Evolutionary conservation across 2,113 vertebrate species (phyloP).

Genomic region (Pseudorhombus dupliciocellatus): DNA sequence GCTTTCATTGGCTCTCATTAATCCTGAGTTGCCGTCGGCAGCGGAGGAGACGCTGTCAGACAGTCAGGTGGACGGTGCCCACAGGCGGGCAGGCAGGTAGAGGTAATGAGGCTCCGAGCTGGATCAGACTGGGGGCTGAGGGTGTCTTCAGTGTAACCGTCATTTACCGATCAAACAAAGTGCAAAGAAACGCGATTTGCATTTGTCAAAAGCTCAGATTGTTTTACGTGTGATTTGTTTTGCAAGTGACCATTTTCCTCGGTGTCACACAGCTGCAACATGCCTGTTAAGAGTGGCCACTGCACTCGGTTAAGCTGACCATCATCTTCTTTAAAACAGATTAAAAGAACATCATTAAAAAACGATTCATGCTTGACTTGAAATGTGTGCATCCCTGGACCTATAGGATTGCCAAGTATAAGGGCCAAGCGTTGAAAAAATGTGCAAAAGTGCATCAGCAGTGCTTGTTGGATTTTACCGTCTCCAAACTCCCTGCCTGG

Average conservation of each 20-base stretch:
- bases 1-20: slow-evolving; percentile 68
- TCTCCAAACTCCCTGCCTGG: not conserved
- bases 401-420: not conserved
- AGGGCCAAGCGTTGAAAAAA: not conserved
- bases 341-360: not conserved
- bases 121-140: slow-evolving; percentile 13
- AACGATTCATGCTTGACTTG: not conserved
- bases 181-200: no score
- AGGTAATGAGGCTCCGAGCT: slow-evolving; percentile 44
- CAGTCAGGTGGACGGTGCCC: slow-evolving; percentile 36
- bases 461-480: not conserved
- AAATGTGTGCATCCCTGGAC: not conserved
- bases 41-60: slow-evolving; percentile 52
- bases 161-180: no score
- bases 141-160: no score
- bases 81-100: slow-evolving; percentile 43
- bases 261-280: no score
- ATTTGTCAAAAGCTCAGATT: no score
- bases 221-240: no score
- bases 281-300: no score
- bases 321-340: no score
- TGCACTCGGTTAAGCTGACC: no score
- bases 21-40: slow-evolving; percentile 55
- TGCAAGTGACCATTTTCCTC: no score
- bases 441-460: not conserved